Evolutionary conservation across 2,888 invertebrate species (phyloP), one percentile per base, ranked within the genome.

Genomic region (Lochmaea capreae): DNA sequence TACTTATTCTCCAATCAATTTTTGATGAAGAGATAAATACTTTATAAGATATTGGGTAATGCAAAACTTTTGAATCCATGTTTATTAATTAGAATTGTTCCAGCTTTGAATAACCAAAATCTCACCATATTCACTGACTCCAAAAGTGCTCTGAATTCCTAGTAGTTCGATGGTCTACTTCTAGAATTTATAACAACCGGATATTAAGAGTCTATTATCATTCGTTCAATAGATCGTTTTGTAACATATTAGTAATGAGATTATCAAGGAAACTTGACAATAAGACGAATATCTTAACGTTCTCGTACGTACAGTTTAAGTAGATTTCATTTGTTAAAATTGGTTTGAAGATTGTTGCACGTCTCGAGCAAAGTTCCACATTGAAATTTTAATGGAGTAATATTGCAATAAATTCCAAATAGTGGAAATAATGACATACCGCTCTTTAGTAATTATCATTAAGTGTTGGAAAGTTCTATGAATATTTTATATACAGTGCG

Each of bases 211-310:
- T 49, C 49, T 6, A 49, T 49, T n/a, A 49, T 49, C 49, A 49
- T 49, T 49, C 49, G n/a, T 49, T n/a, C 49, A n/a, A 49, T 49
- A 49, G 49, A n/a, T 49, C 6, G 49, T 49, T n/a, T 8, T 49
- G 49, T 5, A 49, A 2, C 49, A 49, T 49, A 49, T 49, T n/a
- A 5, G 49, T 57, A 57, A 57, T 22, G 57, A 57, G 18, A 18
- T 57, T 57, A 57, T 57, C 22, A 57, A 57, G 57, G 57, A 57
- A 18, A 26, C 18, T 57, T 12, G 57, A 57, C 16, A 22, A 57
- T 57, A 57, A 22, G 18, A 26, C 3, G 18, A 57, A 22, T 57
- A 49, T 49, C 49, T 49, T n/a, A n/a, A 12, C n/a, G 49, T n/a
- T n/a, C 49, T 14, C 49, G 49, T 49, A 49, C n/a, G 49, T 49